A percentile compares a stretch with the other conserved stretches of the same genome.
These are phyloP conservation scores for Ibycter americanus DNA, from an alignment of 2,797 vertebrate genomes.

Conservation along the genomic window DNA sequence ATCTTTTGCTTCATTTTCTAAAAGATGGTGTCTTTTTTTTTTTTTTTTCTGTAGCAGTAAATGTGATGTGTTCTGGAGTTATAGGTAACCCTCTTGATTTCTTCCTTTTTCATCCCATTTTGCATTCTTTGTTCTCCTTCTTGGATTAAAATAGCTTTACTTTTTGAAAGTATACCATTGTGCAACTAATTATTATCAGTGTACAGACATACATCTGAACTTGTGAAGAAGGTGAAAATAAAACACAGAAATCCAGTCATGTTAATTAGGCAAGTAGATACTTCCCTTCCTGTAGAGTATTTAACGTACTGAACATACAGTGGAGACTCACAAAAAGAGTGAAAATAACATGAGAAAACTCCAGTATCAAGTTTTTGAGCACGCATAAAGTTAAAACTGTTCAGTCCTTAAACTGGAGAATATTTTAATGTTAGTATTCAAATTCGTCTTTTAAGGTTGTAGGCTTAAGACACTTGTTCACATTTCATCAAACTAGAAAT, in stretches of 20 bases:
- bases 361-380: background rate
- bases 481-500: background rate
- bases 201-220: fast-evolving
- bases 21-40: background rate
- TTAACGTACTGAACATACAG: background rate
- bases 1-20: background rate
- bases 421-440: background rate
- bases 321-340: background rate
- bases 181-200: background rate
- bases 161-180: background rate
- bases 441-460: background rate
- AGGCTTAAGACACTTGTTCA: background rate
- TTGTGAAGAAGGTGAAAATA: background rate
- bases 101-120: background rate
- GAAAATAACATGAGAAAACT: background rate
- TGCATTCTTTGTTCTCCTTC: background rate
- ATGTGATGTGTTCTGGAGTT: background rate
- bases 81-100: background rate
- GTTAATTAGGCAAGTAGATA: background rate
- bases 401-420: background rate
- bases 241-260: background rate
- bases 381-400: background rate
- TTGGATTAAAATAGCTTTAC: background rate
- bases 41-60: background rate
- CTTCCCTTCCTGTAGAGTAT: background rate